Evolutionary conservation across 2,797 vertebrate species (phyloP), one percentile per base, ranked within the genome.

Genomic region (Rhinophrynus dorsalis): DNA sequence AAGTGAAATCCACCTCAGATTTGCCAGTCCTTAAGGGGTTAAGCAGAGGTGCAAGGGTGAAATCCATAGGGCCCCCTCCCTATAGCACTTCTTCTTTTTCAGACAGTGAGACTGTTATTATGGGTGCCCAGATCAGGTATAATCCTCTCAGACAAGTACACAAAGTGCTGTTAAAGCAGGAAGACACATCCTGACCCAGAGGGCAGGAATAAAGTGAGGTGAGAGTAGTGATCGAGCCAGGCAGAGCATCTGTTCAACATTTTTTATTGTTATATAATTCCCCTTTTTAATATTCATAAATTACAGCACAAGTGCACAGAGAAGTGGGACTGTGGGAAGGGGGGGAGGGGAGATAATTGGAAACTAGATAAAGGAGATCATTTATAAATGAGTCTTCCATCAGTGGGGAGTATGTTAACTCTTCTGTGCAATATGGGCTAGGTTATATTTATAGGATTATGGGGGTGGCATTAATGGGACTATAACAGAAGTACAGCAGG

Each of bases 241-340:
- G 10, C 2, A 12, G 32, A 56, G 32, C 52, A 13, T 57, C 64
- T 57, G 52, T 33, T 37, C 13, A 18, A 20, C 29, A 45, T 17
- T 18, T 20, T 48, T 27, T 18, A 29, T 35, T 57, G 29, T 58
- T 67, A 67, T 21, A 8, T 50, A 67, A 67, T 48, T 67, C 42
- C 3, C n/a, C 65, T 67, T 6, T 56, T 45, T 67, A 67, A 45
- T 47, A 57, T 57, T 56, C 52, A 67, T 56, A 37, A 35, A 48
- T 55, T 65, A 65, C 26, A 6, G 7, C 33, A 52, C 21, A 37
- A 24, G 20, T 27, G 21, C 21, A 24, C 5, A 35, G 37, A 32
- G 52, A 47, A 24, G 24, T 23, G 12, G 27, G 29, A 8, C 33
- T 33, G 58, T 11, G 20, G 23, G 45, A 40, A 23, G 45, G 21